phyloP scores from a whole-genome alignment of 2,113 vertebrate genomes.

The Strix uralensis region DNA sequence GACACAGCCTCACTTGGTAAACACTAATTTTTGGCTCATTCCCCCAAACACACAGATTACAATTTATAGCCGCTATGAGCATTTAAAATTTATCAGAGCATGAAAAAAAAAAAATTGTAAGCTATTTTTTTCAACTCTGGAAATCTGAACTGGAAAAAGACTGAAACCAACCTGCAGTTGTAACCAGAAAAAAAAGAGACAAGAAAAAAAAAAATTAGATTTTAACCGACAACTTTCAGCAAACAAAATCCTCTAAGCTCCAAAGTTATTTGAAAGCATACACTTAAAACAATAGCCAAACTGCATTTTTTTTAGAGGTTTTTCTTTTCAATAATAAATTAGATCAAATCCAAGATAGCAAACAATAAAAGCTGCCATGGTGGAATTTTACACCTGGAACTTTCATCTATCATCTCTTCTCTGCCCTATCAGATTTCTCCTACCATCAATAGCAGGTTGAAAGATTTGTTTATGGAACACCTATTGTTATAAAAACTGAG shows the following conservation, averaged over 20 bases:
- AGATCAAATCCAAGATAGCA: not conserved
- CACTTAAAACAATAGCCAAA: not conserved
- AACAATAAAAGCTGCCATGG: not conserved
- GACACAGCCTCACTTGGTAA: not conserved
- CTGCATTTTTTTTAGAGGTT: not conserved
- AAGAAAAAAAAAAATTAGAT: not conserved
- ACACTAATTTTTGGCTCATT: not conserved
- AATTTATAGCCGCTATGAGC: not conserved
- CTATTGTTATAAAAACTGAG: not conserved
- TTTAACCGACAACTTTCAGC: not conserved
- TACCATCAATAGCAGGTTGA: not conserved
- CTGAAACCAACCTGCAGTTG: not conserved
- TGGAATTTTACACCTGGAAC: not conserved
- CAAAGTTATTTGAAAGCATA: not conserved
- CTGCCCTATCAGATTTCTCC: not conserved
- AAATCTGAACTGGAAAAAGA: not conserved
- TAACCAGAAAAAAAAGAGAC: not conserved
- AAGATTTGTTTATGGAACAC: not conserved
- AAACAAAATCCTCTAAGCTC: not conserved
- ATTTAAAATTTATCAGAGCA: conserved; percentile 11
- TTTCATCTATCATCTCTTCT: not conserved
- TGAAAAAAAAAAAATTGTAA: not conserved
- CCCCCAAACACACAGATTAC: not conserved
- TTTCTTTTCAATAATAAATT: not conserved
- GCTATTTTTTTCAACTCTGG: not conserved